phyloP scores from a whole-genome alignment of 1,140 invertebrate species.

The Mizuhopecten yessoensis region DNA sequence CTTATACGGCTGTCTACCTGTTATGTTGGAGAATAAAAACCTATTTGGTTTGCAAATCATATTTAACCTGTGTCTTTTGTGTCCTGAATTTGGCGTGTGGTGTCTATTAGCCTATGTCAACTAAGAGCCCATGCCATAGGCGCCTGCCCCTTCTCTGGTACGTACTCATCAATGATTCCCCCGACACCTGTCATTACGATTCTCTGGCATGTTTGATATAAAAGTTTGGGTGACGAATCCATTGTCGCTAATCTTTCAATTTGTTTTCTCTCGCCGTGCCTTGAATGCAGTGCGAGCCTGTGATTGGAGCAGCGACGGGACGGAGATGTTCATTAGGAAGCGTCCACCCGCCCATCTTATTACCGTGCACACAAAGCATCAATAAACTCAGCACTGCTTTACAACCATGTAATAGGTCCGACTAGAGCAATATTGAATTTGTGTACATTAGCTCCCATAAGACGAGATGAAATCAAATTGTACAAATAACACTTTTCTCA shows the following conservation, averaged over 20 bases:
- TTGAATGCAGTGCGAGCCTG: not conserved
- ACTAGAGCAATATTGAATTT: slow-evolving; percentile 34
- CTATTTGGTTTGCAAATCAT: slow-evolving; percentile 35
- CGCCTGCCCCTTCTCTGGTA: not conserved
- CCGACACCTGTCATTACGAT: slow-evolving; percentile 9
- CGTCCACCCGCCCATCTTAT: slow-evolving; percentile 21
- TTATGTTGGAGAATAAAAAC: not conserved
- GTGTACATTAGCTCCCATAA: slow-evolving; percentile 38
- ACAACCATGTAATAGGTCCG: slow-evolving; percentile 30
- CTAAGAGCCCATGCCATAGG: not conserved
- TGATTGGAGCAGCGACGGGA: slow-evolving; percentile 19
- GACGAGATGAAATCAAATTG: slow-evolving; percentile 38
- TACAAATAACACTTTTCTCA: slow-evolving; percentile 39
- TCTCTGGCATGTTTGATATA: slow-evolving; percentile 33
- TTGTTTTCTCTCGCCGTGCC: not conserved
- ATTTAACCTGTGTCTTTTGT: slow-evolving; percentile 17
- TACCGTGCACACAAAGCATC: slow-evolving; percentile 7
- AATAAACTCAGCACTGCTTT: slow-evolving; percentile 33
- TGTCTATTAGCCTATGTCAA: slow-evolving; percentile 38
- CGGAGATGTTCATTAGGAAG: not conserved
- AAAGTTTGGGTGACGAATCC: slow-evolving; percentile 37
- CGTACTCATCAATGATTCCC: not conserved
- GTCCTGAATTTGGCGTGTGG: slow-evolving; percentile 31
- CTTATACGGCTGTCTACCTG: slow-evolving; percentile 23
- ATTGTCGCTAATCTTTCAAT: slow-evolving; percentile 16